Conservation (phyloP, 2,113 vertebrate genomes). For the Sprattus sprattus region DNA sequence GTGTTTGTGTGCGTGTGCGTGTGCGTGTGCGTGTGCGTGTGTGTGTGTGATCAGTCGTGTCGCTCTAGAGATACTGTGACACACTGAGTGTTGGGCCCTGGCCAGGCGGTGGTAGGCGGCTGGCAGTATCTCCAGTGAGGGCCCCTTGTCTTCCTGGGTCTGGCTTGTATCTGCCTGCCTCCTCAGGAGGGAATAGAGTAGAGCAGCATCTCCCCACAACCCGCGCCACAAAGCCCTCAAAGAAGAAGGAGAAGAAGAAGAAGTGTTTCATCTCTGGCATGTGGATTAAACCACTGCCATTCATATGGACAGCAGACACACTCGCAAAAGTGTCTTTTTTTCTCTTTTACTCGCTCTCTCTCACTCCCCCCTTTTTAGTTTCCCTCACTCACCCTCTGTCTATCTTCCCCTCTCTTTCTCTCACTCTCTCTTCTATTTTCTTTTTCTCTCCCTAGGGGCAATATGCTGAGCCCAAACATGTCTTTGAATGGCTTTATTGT, state of each 20-base stretch:
- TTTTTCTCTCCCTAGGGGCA: not conserved
- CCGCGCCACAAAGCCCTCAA: not conserved
- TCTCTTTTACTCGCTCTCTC: not conserved
- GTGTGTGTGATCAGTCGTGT: too few relatives aligned
- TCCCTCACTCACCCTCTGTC: not conserved
- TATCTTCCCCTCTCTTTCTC: not conserved
- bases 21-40: not conserved
- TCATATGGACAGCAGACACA: constrained; percentile 34
- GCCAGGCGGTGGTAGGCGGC: too few relatives aligned
- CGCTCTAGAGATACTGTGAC: too few relatives aligned
- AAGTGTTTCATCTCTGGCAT: constrained; percentile 5
- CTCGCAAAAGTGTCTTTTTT: not conserved
- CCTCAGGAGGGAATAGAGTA: not conserved
- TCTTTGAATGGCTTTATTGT: constrained; percentile 20
- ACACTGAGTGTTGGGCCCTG: too few relatives aligned
- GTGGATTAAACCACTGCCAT: constrained; percentile 15
- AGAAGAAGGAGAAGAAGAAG: not conserved
- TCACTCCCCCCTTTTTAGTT: not conserved
- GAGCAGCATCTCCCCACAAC: not conserved
- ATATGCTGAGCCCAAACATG: not conserved
- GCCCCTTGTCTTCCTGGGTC: not conserved
- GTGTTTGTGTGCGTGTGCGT: not conserved
- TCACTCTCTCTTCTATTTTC: not conserved
- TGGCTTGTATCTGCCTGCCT: not conserved
- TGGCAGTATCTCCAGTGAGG: not conserved